phyloP scores from a whole-genome alignment of 1,140 invertebrate species.

The Drosophila biarmipes region DNA sequence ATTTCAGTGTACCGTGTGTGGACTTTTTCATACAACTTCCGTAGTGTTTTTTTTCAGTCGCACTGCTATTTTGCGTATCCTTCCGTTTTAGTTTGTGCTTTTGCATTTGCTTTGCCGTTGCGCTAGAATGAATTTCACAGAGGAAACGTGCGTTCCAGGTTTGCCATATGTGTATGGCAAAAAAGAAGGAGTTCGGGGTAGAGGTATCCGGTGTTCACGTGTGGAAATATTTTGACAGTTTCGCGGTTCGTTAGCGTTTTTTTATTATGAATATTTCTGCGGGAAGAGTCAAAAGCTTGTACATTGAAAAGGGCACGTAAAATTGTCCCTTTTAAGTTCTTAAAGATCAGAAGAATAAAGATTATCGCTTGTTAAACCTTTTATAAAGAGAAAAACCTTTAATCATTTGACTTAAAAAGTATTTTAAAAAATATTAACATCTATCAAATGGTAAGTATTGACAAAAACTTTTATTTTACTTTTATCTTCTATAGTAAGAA shows the following conservation, averaged over 20 bases:
- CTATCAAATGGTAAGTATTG: too few relatives aligned
- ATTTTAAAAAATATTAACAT: too few relatives aligned
- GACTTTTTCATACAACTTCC: constrained; percentile 75
- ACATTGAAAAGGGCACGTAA: not conserved
- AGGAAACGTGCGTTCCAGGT: constrained; percentile 53
- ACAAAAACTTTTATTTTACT: too few relatives aligned
- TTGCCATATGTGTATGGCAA: constrained; percentile 24
- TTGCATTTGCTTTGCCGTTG: constrained; percentile 56
- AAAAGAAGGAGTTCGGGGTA: not conserved
- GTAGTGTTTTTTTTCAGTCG: constrained; percentile 37
- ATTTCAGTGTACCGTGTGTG: constrained; percentile 14
- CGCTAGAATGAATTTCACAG: constrained; percentile 52
- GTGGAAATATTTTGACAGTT: constrained; percentile 81
- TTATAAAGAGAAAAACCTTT: too few relatives aligned
- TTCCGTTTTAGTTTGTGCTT: constrained; percentile 65
- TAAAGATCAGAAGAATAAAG: not conserved
- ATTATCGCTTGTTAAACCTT: too few relatives aligned
- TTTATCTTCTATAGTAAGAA: not conserved
- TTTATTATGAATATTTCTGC: constrained; percentile 3
- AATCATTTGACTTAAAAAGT: too few relatives aligned
- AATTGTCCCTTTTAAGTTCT: not conserved
- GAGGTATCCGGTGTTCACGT: constrained; percentile 45
- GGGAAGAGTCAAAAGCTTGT: not conserved
- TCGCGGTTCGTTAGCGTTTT: constrained; percentile 76
- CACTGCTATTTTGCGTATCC: constrained; percentile 67